phyloP scores from a whole-genome alignment of 2,888 invertebrate species.

The Corythucha ciliata region DNA sequence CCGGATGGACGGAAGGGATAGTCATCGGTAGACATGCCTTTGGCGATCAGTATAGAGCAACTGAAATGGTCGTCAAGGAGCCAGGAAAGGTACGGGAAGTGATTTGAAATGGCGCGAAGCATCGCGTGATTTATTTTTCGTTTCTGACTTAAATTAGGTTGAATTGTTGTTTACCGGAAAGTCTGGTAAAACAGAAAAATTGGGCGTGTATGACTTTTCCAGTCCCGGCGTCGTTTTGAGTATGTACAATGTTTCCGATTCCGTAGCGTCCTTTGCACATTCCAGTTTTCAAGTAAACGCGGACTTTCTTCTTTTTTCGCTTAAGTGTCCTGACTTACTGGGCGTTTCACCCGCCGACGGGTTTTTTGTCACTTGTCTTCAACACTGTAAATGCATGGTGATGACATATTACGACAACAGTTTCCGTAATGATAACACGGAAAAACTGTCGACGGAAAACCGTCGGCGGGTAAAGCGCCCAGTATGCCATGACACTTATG shows the following conservation, averaged over 20 bases:
- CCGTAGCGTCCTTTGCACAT: slow-evolving; percentile 73
- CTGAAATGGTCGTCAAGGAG: slow-evolving; percentile 61
- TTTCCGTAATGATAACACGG: too few species aligned
- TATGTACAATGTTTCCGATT: slow-evolving; percentile 87
- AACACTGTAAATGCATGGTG: too few species aligned
- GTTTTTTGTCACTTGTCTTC: too few species aligned
- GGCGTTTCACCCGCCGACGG: too few species aligned
- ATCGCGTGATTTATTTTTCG: too few species aligned
- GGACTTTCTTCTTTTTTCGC: too few species aligned
- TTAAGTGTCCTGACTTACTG: too few species aligned
- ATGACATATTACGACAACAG: too few species aligned
- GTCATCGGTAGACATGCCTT: slow-evolving; percentile 83
- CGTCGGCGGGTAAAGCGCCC: too few species aligned
- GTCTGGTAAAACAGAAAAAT: slow-evolving; percentile 47
- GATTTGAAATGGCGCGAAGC: too few species aligned
- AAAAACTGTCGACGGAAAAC: too few species aligned
- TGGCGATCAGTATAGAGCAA: slow-evolving; percentile 85
- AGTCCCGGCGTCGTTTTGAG: slow-evolving; percentile 66
- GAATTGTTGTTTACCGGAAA: slow-evolving; percentile 61
- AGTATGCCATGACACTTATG: too few species aligned
- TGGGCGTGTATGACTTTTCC: slow-evolving; percentile 58
- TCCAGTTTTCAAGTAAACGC: slow-evolving; percentile 78
- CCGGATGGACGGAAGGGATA: slow-evolving; percentile 79
- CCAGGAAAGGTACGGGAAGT: slow-evolving; percentile 58
- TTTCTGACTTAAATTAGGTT: slow-evolving; percentile 50